A percentile compares a stretch with the other conserved stretches of the same genome.
Conservation (phyloP, 2,113 vertebrate genomes). For the Numida meleagris region DNA sequence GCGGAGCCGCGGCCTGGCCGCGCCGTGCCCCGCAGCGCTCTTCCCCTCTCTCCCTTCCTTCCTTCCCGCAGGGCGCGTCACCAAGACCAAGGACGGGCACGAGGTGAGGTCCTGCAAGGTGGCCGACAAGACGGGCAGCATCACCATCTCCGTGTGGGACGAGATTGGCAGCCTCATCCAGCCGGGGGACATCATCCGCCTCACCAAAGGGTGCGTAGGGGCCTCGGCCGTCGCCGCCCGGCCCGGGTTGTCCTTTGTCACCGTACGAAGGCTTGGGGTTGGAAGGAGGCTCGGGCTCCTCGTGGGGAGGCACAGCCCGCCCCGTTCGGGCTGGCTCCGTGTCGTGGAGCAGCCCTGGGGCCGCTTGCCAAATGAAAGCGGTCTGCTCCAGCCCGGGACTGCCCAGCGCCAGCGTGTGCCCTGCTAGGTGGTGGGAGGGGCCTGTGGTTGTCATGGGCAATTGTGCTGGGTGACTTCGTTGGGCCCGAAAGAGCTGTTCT, state of each 20-base stretch:
- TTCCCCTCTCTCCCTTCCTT: no score
- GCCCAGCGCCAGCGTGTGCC: fast-evolving
- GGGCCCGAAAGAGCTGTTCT: no score
- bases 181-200: conserved; percentile 95
- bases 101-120: conserved; percentile 98
- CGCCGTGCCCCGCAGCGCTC: no score
- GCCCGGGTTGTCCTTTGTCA: background rate
- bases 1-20: background rate
- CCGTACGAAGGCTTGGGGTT: background rate
- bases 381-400: background rate
- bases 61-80: conserved; percentile 88
- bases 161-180: conserved; percentile 95
- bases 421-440: background rate
- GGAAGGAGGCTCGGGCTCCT: background rate
- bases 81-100: conserved; percentile 98
- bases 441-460: background rate
- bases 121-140: conserved; percentile 96
- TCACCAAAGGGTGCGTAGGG: conserved; percentile 92
- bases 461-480: background rate
- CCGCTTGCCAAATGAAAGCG: background rate
- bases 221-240: background rate
- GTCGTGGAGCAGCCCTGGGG: background rate
- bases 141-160: conserved; percentile 99
- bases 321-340: background rate
- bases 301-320: background rate